These are phyloP conservation scores for Eupeodes latifasciatus DNA, from an alignment of 2,888 invertebrate species.

Conservation along the genomic window DNA sequence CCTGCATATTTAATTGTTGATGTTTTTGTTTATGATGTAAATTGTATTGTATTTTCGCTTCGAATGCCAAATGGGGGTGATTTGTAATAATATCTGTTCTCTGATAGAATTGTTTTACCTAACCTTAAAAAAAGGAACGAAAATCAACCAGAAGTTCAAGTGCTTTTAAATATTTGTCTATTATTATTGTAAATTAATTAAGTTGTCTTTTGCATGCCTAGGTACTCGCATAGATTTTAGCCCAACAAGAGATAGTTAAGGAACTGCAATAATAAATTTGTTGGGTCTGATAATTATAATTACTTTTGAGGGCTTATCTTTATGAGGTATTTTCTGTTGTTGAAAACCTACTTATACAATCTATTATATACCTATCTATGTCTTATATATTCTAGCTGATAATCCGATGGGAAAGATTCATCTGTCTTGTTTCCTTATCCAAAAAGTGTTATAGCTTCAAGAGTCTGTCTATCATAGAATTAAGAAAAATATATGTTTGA, in stretches of 20 bases:
- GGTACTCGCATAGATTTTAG: background rate
- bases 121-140: slow-evolving; percentile 56
- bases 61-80: background rate
- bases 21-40: slow-evolving; percentile 23
- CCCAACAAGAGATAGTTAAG: background rate
- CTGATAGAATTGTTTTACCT: slow-evolving; percentile 38
- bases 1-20: background rate
- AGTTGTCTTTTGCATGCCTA: background rate
- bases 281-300: too few relatives aligned
- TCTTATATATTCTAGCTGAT: too few relatives aligned
- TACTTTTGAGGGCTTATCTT: too few relatives aligned
- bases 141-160: slow-evolving; percentile 32
- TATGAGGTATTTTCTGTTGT: too few relatives aligned
- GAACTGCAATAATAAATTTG: background rate
- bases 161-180: slow-evolving; percentile 31
- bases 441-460: too few relatives aligned
- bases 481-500: too few relatives aligned
- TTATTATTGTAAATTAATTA: background rate
- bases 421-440: too few relatives aligned
- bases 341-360: too few relatives aligned
- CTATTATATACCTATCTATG: too few relatives aligned
- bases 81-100: slow-evolving; percentile 3
- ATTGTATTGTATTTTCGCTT: slow-evolving; percentile 18
- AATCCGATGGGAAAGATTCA: too few relatives aligned
- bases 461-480: too few relatives aligned